Evolutionary conservation across 1,140 invertebrate species (phyloP), one percentile per base, ranked within the genome.

Genomic region (Heliconius congener): DNA sequence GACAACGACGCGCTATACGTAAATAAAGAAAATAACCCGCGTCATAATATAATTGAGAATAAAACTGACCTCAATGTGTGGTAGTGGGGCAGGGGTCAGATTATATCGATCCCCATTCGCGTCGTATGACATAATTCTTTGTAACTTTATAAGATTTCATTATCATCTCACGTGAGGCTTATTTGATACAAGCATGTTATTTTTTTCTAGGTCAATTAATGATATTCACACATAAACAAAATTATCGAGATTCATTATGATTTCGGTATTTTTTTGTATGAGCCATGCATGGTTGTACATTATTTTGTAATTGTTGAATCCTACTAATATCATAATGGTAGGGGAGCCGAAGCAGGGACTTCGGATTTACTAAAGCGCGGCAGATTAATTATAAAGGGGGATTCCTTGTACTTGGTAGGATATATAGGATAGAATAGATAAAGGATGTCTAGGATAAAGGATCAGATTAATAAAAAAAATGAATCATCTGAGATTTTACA

Each of bases 51-150:
- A 13, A 46, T 74, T 74, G 55, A 39, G 74, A 66, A 75, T 75
- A 39, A 75, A 42, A 75, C 55, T 60, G 74, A 75, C 74, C 74
- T 66, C 55, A 66, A 66, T 75, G 19, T 50, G 74, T 57, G 74
- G 60, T 30, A 66, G 27, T 66, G 39, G 37, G 74, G 39, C 74
- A 75, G 42, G 74, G 55, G 74, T 75, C 74, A 75, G 74, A 75
- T 60, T 57, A 60, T 60, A 74, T 74, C 50, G 73, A 74, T 74
- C 73, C 42, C 18, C 19, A 55, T 74, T 55, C 55, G 37, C 71
- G 71, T 74, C 34, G 9, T 30, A 13, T 60, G 74, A 75, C 74
- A 60, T 75, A 66, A 75, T 75, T 75, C 39, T 75, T 75, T 23
- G 46, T 75, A 16, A 46, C 8, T 75, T 23, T 75, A 75, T 66